These are phyloP conservation scores for Dasyurus viverrinus DNA, from an alignment of 2,113 vertebrate species.

Conservation along the genomic window DNA sequence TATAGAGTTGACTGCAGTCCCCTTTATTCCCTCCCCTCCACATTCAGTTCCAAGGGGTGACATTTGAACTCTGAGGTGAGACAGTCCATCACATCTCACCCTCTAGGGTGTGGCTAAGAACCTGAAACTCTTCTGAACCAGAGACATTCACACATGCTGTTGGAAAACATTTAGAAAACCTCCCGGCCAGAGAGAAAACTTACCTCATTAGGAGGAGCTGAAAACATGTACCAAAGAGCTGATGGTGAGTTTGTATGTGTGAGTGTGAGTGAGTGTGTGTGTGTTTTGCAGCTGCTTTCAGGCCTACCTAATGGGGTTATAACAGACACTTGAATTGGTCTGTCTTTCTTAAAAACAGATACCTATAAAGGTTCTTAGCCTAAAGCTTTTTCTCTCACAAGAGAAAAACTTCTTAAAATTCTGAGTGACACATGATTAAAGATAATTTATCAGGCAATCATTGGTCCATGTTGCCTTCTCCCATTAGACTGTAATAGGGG, in stretches of 20 bases:
- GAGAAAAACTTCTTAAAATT: not conserved
- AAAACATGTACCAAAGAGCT: not conserved
- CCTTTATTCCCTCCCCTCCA: not conserved
- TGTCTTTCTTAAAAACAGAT: not conserved
- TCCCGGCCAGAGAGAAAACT: not conserved
- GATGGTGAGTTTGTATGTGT: not conserved
- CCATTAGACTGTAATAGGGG: not conserved
- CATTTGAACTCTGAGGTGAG: not conserved
- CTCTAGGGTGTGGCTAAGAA: not conserved
- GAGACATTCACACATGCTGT: conserved; percentile 10
- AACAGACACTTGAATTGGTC: not conserved
- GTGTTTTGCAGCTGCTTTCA: not conserved
- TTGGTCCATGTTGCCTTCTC: not conserved
- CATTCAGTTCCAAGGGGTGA: not conserved
- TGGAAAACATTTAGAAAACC: conserved; percentile 9
- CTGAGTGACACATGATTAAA: not conserved
- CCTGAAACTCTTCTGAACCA: not conserved
- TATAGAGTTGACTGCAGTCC: not conserved
- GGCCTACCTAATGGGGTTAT: not conserved
- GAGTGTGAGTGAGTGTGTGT: no score
- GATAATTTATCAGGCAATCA: not conserved
- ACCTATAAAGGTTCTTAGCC: not conserved
- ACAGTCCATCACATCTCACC: not conserved
- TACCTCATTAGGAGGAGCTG: not conserved
- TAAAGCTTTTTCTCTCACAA: not conserved